phyloP scores from a whole-genome alignment of 1,140 invertebrate species.

The Camponotus pennsylvanicus region DNA sequence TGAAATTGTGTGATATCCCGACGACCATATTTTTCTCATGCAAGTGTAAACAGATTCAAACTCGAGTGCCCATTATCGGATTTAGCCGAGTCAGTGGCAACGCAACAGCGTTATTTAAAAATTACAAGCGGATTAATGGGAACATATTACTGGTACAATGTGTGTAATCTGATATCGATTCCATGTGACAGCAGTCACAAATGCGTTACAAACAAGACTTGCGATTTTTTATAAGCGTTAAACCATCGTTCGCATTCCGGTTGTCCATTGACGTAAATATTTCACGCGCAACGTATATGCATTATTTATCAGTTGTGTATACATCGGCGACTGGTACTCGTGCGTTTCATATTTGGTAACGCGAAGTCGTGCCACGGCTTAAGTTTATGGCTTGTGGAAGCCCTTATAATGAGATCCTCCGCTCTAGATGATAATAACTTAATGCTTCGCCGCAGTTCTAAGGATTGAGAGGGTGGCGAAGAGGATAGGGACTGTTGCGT shows the following conservation, averaged over 20 bases:
- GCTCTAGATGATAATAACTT: conserved; percentile 73
- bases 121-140: conserved; percentile 49
- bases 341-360: conserved; percentile 70
- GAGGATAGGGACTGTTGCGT: neutral
- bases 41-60: conserved; percentile 26
- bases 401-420: conserved; percentile 59
- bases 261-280: conserved; percentile 35
- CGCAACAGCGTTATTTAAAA: conserved; percentile 41
- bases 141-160: neutral
- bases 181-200: neutral
- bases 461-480: conserved; percentile 64
- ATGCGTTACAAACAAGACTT: neutral
- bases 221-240: conserved; percentile 39
- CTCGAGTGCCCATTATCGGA: conserved; percentile 40
- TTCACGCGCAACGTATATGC: conserved; percentile 3
- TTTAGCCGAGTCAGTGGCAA: conserved; percentile 44
- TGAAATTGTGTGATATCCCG: conserved; percentile 2
- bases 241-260: neutral
- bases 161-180: neutral
- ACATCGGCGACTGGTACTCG: neutral
- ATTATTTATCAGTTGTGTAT: conserved; percentile 42
- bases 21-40: neutral
- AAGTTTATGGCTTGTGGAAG: conserved; percentile 80
- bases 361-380: conserved; percentile 71
- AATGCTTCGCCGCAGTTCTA: conserved; percentile 74